phyloP scores from a whole-genome alignment of 2,888 invertebrate species.

The Venustoraphidia nigricollis region DNA sequence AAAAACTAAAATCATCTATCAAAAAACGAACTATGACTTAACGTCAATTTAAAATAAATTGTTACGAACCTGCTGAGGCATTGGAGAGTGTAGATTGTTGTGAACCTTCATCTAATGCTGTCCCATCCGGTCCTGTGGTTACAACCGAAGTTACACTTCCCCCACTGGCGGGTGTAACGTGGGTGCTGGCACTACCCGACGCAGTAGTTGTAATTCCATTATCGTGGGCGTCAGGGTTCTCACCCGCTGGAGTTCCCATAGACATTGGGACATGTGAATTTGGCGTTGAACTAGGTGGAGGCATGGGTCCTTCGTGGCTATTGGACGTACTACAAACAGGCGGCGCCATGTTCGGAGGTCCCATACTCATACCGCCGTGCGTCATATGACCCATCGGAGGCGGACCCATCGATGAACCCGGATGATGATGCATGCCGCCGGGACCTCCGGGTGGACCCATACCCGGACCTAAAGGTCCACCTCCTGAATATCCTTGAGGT shows the following conservation, averaged over 20 bases:
- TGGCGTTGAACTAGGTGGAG: constrained; percentile 38
- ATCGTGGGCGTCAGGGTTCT: constrained; percentile 21
- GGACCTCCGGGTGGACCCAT: constrained; percentile 30
- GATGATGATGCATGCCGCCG: constrained; percentile 27
- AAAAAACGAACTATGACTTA: no score
- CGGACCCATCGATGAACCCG: constrained; percentile 35
- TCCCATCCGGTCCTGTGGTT: constrained; percentile 81
- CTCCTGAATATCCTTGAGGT: constrained; percentile 34
- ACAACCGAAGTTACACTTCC: constrained; percentile 69
- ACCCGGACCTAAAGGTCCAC: constrained; percentile 26
- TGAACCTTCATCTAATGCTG: constrained; percentile 77
- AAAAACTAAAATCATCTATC: constrained; percentile 2
- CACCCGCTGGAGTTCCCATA: constrained; percentile 20
- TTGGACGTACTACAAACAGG: constrained; percentile 23
- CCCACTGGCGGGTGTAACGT: constrained; percentile 23
- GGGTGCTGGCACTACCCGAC: constrained; percentile 28
- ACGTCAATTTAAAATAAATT: no score
- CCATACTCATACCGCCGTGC: constrained; percentile 27
- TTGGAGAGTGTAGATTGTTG: constrained; percentile 87
- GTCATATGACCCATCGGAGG: constrained; percentile 16
- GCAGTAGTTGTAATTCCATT: constrained; percentile 45
- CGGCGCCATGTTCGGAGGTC: constrained; percentile 51
- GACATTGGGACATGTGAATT: constrained; percentile 23
- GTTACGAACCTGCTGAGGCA: constrained; percentile 63
- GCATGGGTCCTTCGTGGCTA: constrained; percentile 28